Base-by-base conservation (phyloP, 2,888 invertebrate genomes). In the Eupithecia subumbrata region DNA sequence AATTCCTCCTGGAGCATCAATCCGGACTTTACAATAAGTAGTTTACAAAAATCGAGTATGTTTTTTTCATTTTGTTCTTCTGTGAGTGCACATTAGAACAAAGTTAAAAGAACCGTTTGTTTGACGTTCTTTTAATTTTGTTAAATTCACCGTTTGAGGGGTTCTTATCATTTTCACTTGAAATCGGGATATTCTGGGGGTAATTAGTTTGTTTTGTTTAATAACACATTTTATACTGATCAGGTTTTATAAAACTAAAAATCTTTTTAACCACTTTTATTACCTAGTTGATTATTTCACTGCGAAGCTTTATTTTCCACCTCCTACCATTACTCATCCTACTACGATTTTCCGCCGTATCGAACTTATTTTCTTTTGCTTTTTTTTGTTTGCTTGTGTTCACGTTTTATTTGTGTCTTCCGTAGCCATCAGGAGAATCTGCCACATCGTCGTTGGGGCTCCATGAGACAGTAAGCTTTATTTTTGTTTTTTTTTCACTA, bases 391-490 rank as follows among this genome's bases (percentile, higher is more conserved):
- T 71, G 77, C 77, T 77, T 77, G 45, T 74, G 71, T 76, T 71
- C 63, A 76, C 45, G 22, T 71, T 69, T 88, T 90, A 84, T 89
- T 86, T 85, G 79, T 85, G 85, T 91, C 87, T 90, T 92, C 85
- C 89, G 84, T 94, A 93, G 95, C 90, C 94, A 95, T 83, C 95
- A 95, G 88, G 95, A 95, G 86, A 95, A 95, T 82, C 88, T 95
- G 83, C 95, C 95, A 84, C 92, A 95, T 84, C 94, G 95, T 71
- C 91, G 95, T 84, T 95, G 95, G 95, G 95, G 95, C 78, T 95
- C 95, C 82, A 95, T 95, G 95, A 92, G 95, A 92, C 95, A 95
- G 95, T 95, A 93, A 95, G 95, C 83, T 87, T 84, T 84, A 56
- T 82, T 85, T 86, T 86, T 78, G 82, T 81, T 73, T 69, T 14